Evolutionary conservation across 1,140 invertebrate species (phyloP).

Genomic region (Nasonia vitripennis): DNA sequence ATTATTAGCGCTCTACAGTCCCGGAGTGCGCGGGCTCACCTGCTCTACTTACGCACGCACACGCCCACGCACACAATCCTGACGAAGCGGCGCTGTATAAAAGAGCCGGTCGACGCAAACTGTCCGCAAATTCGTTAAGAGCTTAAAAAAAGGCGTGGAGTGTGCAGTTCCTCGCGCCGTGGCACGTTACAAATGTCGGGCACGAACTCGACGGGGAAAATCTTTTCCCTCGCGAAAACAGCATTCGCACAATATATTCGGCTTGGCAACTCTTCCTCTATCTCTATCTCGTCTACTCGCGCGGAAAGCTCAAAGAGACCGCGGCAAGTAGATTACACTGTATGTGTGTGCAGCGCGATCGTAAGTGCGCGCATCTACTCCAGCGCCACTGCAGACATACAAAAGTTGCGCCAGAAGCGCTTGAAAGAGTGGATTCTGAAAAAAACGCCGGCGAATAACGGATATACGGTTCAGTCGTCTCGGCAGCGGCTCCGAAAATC

Average conservation of each 20-base stretch:
- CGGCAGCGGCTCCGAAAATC: constrained; percentile 26
- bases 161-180: background rate
- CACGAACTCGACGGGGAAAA: constrained; percentile 39
- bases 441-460: background rate
- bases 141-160: background rate
- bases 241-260: constrained; percentile 6
- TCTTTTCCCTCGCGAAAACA: constrained; percentile 17
- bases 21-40: background rate
- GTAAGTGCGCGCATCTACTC: constrained; percentile 16
- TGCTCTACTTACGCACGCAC: background rate
- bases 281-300: background rate
- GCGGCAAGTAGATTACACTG: constrained; percentile 47
- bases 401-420: background rate
- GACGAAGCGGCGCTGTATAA: background rate
- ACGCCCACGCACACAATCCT: background rate
- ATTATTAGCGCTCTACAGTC: background rate
- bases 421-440: constrained; percentile 12
- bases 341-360: background rate
- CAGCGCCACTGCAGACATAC: background rate
- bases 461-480: background rate
- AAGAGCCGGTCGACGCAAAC: constrained; percentile 3
- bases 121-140: constrained; percentile 47
- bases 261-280: background rate
- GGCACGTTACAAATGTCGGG: constrained; percentile 39
- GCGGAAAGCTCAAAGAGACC: constrained; percentile 39